Conservation (phyloP, 2,113 vertebrate species). For the Eulacestoma nigropectus region DNA sequence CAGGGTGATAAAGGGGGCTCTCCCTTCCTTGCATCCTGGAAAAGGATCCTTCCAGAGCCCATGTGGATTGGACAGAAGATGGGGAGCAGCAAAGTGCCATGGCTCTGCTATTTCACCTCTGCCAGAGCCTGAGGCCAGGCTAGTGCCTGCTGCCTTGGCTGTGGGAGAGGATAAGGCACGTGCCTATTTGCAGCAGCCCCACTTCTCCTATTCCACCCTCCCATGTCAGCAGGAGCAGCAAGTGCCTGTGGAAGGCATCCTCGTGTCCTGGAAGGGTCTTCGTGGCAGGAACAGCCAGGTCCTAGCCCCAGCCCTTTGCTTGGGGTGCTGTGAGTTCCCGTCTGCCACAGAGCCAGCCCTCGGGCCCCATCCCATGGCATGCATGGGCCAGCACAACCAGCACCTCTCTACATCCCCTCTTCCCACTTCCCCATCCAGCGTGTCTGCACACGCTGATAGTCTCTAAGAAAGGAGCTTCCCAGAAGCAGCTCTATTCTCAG, state of each 20-base stretch:
- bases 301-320: background rate
- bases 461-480: background rate
- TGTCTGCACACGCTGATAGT: background rate
- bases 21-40: background rate
- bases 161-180: background rate
- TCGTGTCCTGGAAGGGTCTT: background rate
- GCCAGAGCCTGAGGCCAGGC: background rate
- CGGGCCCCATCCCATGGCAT: fast-evolving
- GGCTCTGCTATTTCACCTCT: background rate
- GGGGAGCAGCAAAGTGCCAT: background rate
- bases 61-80: background rate
- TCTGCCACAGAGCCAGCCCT: background rate
- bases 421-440: background rate
- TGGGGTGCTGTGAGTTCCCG: background rate
- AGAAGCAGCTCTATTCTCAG: background rate
- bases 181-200: background rate
- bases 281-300: background rate
- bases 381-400: fast-evolving
- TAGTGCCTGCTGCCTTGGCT: background rate
- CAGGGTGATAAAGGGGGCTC: no score
- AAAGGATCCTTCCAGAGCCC: background rate
- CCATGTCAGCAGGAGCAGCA: background rate
- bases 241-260: background rate
- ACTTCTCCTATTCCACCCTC: background rate
- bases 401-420: background rate